These are phyloP conservation scores for Rugalucina vietnamica DNA, from an alignment of 2,888 invertebrate genomes.

Conservation along the genomic window DNA sequence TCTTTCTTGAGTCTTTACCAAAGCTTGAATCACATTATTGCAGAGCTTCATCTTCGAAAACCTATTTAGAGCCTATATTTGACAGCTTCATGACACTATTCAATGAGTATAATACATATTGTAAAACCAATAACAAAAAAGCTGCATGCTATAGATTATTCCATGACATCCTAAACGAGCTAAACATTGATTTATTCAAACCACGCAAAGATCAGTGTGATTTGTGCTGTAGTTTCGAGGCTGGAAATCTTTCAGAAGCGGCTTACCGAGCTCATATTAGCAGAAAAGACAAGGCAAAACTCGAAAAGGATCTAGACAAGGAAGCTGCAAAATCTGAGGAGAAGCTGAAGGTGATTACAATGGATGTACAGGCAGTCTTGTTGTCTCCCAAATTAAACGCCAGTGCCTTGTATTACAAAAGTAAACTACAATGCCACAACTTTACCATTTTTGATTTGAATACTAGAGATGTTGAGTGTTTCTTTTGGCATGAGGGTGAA, in stretches of 20 bases:
- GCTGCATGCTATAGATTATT: constrained; percentile 9
- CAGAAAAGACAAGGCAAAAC: constrained; percentile 25
- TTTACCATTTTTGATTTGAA: constrained; percentile 41
- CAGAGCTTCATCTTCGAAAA: constrained; percentile 40
- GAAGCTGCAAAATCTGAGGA: background rate
- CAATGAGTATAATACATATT: constrained; percentile 27
- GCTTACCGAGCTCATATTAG: constrained; percentile 23
- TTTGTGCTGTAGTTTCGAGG: constrained; percentile 24
- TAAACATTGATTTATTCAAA: constrained; percentile 29
- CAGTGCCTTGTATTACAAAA: constrained; percentile 45
- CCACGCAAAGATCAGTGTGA: constrained; percentile 52
- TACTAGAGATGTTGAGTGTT: constrained; percentile 32
- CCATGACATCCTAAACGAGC: constrained; percentile 2
- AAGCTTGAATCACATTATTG: constrained; percentile 55
- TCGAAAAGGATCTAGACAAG: constrained; percentile 32
- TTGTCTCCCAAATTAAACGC: constrained; percentile 36
- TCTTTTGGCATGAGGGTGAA: constrained; percentile 50
- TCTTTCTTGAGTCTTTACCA: constrained; percentile 35
- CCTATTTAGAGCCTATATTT: constrained; percentile 43
- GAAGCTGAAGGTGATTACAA: constrained; percentile 22
- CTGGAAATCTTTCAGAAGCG: constrained; percentile 40
- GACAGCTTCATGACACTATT: constrained; percentile 27
- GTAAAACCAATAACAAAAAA: background rate
- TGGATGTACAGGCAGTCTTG: constrained; percentile 44
- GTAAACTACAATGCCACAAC: constrained; percentile 47